Base-by-base conservation (phyloP, 2,888 invertebrate genomes). In the Campoletis raptor region DNA sequence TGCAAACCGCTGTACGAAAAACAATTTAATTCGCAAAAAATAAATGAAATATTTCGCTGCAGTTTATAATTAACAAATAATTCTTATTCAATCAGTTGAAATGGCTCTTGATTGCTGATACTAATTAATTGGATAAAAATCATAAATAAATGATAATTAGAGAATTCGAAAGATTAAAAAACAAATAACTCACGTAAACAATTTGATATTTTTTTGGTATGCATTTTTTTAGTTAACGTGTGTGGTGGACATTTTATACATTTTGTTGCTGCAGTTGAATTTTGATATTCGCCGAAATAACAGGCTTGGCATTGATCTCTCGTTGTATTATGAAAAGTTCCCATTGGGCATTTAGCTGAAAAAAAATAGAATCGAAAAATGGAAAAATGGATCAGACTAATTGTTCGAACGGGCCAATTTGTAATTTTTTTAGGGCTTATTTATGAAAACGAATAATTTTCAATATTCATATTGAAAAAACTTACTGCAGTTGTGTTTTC, bases 311-410 rank as follows among this genome's bases (percentile, higher is more conserved):
- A 97, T n/a, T 92, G 92, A 87, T 95, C 94, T 7, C 92, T 93
- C 0, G 95, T 94, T 4, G 94, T 93, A 91, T 96, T 95, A 91
- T 96, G 96, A 92, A 96, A 96, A 0, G 96, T 96, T 18, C 97
- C 97, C 86, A 95, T 93, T 3, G 96, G 96, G 91, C 97, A 97
- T 91, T 95, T 95, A 8, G 96, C 97, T 96, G 90, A 12, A 92
- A 91, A 87, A 42, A 40, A 73, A 30, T 64, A 30, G 3, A n/a
- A n/a, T n/a, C n/a, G 18, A 37, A 37, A 36, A 37, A 18, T 66
- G 15, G 9, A 36, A 30, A 30, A 30, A 30, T 30, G 30, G 30
- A 30, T 30, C 3, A 24, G 10, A 10, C 42, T 69, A 21, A 12
- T 45, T 6, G 1, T 21, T 69, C 24, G 6, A 37, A 21, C n/a